Evolutionary conservation across 1,140 invertebrate genomes (phyloP).

Genomic region (Diachasma alloeum): DNA sequence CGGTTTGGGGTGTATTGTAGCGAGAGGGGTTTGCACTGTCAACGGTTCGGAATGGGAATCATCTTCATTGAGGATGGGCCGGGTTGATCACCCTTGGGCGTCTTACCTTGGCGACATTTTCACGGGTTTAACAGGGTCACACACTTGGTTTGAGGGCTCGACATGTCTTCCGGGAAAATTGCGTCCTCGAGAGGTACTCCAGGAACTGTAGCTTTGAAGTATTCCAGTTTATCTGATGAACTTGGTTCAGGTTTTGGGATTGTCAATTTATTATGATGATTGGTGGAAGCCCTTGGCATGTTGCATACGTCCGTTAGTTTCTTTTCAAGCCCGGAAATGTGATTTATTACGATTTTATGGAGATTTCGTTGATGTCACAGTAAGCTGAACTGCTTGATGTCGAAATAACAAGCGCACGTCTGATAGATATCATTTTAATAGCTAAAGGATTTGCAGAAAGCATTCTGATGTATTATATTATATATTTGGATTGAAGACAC

Average conservation of each 20-base stretch:
- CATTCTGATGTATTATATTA: not conserved
- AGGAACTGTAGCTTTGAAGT: too few relatives aligned
- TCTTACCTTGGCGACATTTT: too few relatives aligned
- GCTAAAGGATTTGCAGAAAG: not conserved
- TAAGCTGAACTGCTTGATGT: not conserved
- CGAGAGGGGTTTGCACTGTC: not conserved
- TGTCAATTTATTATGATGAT: too few relatives aligned
- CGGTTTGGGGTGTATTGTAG: not conserved
- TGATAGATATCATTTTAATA: not conserved
- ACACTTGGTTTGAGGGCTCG: too few relatives aligned
- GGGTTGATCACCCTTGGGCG: too few relatives aligned
- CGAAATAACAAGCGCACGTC: not conserved
- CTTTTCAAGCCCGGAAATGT: not conserved
- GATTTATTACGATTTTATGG: not conserved
- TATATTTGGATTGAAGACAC: too few relatives aligned
- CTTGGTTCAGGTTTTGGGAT: too few relatives aligned
- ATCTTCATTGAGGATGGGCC: not conserved
- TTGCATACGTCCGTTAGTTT: not conserved
- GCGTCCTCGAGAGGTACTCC: too few relatives aligned
- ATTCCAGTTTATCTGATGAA: too few relatives aligned
- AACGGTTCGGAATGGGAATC: not conserved
- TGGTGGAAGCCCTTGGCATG: too few relatives aligned
- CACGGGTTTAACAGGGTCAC: too few relatives aligned
- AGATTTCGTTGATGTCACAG: not conserved
- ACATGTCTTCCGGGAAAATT: too few relatives aligned